Evolutionary conservation across 1,140 invertebrate species (phyloP), one percentile per base, ranked within the genome.

Genomic region (Heterodera carotae): DNA sequence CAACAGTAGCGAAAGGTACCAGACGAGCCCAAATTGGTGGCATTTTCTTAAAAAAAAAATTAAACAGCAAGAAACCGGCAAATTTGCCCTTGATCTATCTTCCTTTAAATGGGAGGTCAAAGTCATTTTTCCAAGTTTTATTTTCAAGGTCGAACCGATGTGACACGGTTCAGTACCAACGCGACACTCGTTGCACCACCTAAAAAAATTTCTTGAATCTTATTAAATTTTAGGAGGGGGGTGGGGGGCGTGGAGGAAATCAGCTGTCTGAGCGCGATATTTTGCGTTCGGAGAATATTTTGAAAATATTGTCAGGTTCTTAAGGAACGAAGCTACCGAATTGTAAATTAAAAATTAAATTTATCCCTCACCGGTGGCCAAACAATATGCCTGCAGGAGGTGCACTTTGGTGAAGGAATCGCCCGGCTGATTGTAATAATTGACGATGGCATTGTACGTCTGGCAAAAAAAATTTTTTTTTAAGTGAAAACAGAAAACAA

Each of bases 381-480:
- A 71, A 10, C 53, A 76, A 78, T 83, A 85, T 10, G 76, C 53
- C 70, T 60, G 78, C 15, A 74, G 18, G 5, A 71, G 53, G 62
- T 83, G 64, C 56, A 15, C 88, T 34, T 86, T 83, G 31, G 91
- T 91, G 69, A 94, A 90, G 0, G 92, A 91, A 67, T 92, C 92
- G 3, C 93, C 94, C 79, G 93, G 93, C n/a, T 94, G 90, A 86
- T 96, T 96, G 43, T 94, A 94, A 85, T 94, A 95, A 89, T 96
- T 96, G n/a, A 95, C 94, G 0, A 94, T 84, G 0, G 94, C 94
- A 87, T 96, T 96, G 89, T 94, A 95, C 0, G 93, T 94, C 89
- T 96, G 94, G n/a, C n/a, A n/a, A n/a, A 90, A 43, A 43, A 43
- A 43, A 43, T 43, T 12, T n/a, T n/a, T n/a, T n/a, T n/a, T n/a